phyloP scores from a whole-genome alignment of 2,113 vertebrate genomes.

The Psophia crepitans region DNA sequence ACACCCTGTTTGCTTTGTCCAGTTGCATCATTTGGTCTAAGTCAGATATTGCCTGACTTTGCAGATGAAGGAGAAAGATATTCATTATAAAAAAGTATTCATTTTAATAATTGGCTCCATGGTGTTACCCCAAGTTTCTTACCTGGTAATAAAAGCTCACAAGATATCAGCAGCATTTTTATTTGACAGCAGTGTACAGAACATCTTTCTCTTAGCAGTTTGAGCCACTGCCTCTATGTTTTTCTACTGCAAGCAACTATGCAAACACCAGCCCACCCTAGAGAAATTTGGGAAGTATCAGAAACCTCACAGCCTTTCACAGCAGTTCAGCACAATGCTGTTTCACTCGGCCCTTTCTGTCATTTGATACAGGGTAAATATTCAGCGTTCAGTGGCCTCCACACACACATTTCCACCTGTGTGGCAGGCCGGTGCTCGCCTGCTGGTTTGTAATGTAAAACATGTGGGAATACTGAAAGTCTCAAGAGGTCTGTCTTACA shows the following conservation, averaged over 20 bases:
- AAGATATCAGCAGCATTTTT: background rate
- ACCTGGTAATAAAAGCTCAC: background rate
- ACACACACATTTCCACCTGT: conserved; percentile 59
- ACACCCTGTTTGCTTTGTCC: background rate
- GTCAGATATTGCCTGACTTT: background rate
- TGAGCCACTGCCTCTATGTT: background rate
- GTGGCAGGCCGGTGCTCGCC: conserved; percentile 17
- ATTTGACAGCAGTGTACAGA: background rate
- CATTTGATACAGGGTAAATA: conserved; percentile 64
- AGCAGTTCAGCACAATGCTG: conserved; percentile 1
- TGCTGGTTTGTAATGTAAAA: conserved; percentile 47
- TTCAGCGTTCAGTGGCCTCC: conserved; percentile 4
- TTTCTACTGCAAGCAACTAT: conserved; percentile 1
- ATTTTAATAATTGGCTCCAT: background rate
- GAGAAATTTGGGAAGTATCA: background rate
- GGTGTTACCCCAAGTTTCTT: background rate
- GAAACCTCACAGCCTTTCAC: conserved; percentile 20
- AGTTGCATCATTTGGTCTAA: background rate
- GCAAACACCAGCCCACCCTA: conserved; percentile 49
- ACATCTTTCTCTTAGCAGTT: background rate
- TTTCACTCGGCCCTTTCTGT: conserved; percentile 40
- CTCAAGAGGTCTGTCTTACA: conserved; percentile 57
- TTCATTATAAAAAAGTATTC: background rate
- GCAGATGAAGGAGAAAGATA: background rate
- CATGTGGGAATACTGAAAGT: conserved; percentile 52